phyloP scores from a whole-genome alignment of 2,113 vertebrate species.

The Alaudala cheleensis region DNA sequence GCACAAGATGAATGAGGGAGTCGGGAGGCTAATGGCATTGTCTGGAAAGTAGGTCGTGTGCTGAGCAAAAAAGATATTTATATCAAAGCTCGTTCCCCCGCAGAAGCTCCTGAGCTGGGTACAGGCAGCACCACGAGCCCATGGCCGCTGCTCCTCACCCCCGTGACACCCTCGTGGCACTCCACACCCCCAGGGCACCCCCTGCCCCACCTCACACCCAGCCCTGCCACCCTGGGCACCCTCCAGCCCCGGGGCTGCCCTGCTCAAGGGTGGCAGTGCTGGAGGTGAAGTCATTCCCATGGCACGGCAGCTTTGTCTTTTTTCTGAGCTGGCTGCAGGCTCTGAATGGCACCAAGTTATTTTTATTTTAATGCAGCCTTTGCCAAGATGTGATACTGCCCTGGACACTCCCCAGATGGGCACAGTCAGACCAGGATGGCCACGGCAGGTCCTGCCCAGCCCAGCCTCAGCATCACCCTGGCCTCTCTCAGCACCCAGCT shows the following conservation, averaged over 20 bases:
- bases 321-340: neutral
- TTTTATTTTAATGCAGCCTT: neutral
- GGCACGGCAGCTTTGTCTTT: rapidly evolving
- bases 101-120: slow-evolving; percentile 22
- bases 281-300: rapidly evolving
- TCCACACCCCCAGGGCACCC: neutral
- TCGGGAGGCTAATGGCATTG: slow-evolving; percentile 60
- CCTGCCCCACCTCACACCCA: neutral
- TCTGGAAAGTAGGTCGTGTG: slow-evolving; percentile 71
- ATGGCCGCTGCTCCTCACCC: neutral
- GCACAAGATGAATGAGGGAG: slow-evolving; percentile 53
- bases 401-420: rapidly evolving
- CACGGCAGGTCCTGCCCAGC: rapidly evolving
- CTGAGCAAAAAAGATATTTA: slow-evolving; percentile 66
- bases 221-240: neutral
- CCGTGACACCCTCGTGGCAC: neutral
- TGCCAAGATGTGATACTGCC: neutral
- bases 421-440: neutral
- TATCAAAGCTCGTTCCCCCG: slow-evolving; percentile 40
- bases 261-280: rapidly evolving
- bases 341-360: rapidly evolving
- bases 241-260: rapidly evolving
- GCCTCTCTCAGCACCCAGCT: neutral
- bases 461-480: neutral
- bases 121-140: slow-evolving; percentile 3